These are phyloP conservation scores for Bradypus variegatus DNA, from an alignment of 2,797 vertebrate species.

Conservation along the genomic window DNA sequence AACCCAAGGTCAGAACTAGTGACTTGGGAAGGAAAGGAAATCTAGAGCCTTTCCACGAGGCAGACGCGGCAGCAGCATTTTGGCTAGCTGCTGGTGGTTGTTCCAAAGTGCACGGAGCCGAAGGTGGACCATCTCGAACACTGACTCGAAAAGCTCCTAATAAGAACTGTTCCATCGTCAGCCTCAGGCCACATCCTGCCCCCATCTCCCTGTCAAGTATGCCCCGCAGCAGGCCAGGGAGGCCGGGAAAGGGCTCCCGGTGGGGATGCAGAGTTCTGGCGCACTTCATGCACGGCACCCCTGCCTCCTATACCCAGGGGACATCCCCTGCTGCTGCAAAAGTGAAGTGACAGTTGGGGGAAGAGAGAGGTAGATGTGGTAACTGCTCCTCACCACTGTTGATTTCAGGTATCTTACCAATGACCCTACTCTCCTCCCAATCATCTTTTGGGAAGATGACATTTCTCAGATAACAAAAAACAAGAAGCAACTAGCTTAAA, in stretches of 20 bases:
- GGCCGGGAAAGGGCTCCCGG: not conserved
- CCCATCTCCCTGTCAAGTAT: too few relatives aligned
- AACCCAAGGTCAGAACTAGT: not conserved
- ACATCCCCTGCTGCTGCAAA: not conserved
- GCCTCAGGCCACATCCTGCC: not conserved
- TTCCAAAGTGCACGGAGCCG: not conserved
- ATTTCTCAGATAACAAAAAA: not conserved
- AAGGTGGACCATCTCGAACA: not conserved
- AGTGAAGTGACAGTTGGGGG: not conserved
- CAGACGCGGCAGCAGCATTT: not conserved
- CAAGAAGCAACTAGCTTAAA: conserved; percentile 1
- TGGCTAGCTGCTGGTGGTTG: not conserved
- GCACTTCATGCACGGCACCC: not conserved
- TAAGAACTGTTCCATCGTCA: not conserved
- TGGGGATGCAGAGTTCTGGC: not conserved
- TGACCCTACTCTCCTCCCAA: not conserved
- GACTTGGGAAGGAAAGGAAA: not conserved
- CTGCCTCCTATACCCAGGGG: not conserved
- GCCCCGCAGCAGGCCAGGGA: not conserved
- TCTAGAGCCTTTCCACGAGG: fast-evolving
- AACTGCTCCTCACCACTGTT: not conserved
- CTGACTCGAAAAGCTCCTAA: not conserved
- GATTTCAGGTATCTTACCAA: not conserved
- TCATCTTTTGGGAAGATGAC: not conserved
- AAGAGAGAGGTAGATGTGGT: not conserved